These are phyloP conservation scores for Mesitornis unicolor DNA, from an alignment of 2,113 vertebrate genomes.

Conservation along the genomic window DNA sequence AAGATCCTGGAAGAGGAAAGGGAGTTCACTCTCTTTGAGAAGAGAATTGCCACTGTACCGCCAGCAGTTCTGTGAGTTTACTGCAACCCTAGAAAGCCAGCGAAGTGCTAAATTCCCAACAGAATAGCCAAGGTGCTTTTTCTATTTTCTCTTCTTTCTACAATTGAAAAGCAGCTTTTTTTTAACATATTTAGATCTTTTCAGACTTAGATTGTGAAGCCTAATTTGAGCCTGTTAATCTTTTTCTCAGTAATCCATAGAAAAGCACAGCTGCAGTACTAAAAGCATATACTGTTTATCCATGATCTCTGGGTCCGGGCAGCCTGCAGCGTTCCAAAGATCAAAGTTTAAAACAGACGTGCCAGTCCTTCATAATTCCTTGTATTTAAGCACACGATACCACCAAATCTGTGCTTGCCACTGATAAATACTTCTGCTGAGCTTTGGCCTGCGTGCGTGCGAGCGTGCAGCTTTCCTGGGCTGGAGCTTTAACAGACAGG, in stretches of 20 bases:
- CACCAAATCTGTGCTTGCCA: not conserved
- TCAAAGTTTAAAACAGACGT: constrained; percentile 22
- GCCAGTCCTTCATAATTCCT: not conserved
- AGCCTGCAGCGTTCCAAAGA: constrained; percentile 43
- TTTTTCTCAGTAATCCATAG: constrained; percentile 3
- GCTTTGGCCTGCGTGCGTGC: not conserved
- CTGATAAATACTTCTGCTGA: not conserved
- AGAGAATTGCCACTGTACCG: not conserved
- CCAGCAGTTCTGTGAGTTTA: not conserved
- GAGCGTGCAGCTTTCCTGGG: not conserved
- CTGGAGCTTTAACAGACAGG: not conserved
- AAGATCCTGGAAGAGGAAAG: not conserved
- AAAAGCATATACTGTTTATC: not conserved
- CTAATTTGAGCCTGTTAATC: constrained; percentile 4
- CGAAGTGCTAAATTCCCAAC: not conserved
- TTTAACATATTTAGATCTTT: not conserved
- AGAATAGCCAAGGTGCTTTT: not conserved
- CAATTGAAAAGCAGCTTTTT: not conserved
- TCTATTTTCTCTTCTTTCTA: not conserved
- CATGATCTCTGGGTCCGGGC: not conserved
- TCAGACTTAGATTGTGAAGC: not conserved
- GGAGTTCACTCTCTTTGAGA: not conserved
- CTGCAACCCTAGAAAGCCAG: not conserved
- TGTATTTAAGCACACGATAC: not conserved
- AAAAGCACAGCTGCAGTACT: constrained; percentile 36